phyloP scores from a whole-genome alignment of 2,888 invertebrate genomes.

The Eremobia ochroleuca region DNA sequence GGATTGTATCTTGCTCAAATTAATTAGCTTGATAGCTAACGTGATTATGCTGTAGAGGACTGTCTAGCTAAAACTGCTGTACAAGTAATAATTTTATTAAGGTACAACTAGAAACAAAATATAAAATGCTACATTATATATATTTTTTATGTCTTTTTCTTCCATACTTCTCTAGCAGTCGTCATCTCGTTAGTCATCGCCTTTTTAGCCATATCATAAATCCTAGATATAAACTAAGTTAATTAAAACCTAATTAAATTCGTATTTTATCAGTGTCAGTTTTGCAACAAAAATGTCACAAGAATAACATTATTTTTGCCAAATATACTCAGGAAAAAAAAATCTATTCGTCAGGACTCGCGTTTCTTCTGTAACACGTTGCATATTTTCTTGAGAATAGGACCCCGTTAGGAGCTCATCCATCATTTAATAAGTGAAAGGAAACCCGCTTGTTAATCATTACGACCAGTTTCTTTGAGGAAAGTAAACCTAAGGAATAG shows the following conservation, averaged over 20 bases:
- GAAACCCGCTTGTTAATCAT: conserved; percentile 25
- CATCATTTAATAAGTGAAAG: conserved; percentile 15
- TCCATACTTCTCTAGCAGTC: neutral
- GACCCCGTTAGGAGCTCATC: conserved; percentile 14
- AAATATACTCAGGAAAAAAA: conserved; percentile 5
- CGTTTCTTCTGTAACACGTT: conserved; percentile 27
- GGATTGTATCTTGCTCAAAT: too few relatives aligned
- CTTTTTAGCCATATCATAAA: neutral
- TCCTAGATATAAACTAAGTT: neutral
- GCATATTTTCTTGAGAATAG: conserved; percentile 38
- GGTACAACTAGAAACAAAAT: neutral
- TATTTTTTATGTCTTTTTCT: neutral
- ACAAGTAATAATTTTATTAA: neutral
- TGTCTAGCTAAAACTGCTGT: neutral
- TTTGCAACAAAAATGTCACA: neutral
- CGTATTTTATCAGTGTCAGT: neutral
- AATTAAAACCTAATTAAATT: neutral
- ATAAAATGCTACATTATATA: neutral
- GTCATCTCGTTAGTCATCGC: neutral
- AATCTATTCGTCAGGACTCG: neutral
- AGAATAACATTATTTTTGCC: neutral
- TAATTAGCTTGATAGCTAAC: too few relatives aligned
- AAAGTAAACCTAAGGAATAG: neutral
- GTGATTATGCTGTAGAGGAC: neutral
- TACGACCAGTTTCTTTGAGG: neutral